Evolutionary conservation across 2,888 invertebrate genomes (phyloP), one percentile per base, ranked within the genome.

Genomic region (Amphipyra tragopoginis): DNA sequence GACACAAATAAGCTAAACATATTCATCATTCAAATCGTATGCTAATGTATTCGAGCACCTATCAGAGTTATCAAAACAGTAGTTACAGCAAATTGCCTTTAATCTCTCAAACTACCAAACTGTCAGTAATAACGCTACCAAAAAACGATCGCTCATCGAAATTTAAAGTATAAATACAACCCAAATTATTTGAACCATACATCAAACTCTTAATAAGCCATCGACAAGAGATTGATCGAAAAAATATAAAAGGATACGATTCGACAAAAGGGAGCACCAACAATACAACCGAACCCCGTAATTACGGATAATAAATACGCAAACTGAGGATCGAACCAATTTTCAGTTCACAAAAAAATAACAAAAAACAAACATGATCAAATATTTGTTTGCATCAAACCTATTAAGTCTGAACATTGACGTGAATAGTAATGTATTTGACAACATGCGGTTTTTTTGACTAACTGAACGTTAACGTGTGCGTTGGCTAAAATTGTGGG

Each of bases 221-320:
- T 57, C 72, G 53, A 54, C 43, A 55, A 42, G 47, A 80, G 77
- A 82, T 78, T 75, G 80, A 83, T 61, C 74, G 59, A 79, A 84
- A 83, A 77, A 77, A 72, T 80, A 81, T 75, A 73, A 70, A 77
- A 76, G 79, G 66, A 54, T 53, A 13, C 15, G 34, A 40, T 29
- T 40, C 62, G 63, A 84, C 82, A 83, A 80, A 77, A 60, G 64
- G 75, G n/a, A 40, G 29, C 11, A 48, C 50, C 39, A 61, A 61
- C 63, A 62, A 80, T 60, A 62, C 74, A 29, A 44, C 38, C 34
- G 39, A 71, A 87, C 85, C 89, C 92, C 79, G 77, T 90, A 85
- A 93, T 92, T 93, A 92, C 83, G 81, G 72, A 79, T 86, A 82
- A 91, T 91, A 90, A 91, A 88, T 90, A 82, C 78, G 86, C 86